Base-by-base conservation (phyloP, 2,797 vertebrate species). In the Microhierax caerulescens region DNA sequence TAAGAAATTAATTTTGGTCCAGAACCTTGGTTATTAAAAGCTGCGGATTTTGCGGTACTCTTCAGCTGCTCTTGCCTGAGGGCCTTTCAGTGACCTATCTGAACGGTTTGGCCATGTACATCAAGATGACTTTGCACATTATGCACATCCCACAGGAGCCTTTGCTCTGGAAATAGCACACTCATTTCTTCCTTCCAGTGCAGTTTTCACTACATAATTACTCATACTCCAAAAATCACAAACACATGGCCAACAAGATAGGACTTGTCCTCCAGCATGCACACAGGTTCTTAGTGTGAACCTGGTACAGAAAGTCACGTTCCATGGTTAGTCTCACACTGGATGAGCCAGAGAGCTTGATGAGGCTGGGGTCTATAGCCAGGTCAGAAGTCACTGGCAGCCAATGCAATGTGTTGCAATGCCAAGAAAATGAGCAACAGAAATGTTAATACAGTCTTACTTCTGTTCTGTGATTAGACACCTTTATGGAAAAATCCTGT, bases 41-140 rank as follows among this genome's bases (percentile, higher is more conserved):
- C 61, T 56, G 43, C 41, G 68, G 53, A 48, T 67, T 43, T 32
- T 68, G 60, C 5, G 3, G 45, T 30, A 23, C 25, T 45, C 51
- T 89, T 32, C 41, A 73, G 25, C 61, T 78, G 48, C 70, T 91
- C 79, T 57, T 89, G 85, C 63, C 70, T 11, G 18, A n/a, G 81
- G 70, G 65, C 63, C 74, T 68, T 75, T 53, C 77, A 45, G 32
- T 67, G 74, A 88, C 59, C 85, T 69, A 4, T 36, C 50, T 53
- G 70, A 37, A 59, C 9, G 51, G 39, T 7, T 45, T 41, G 47
- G 70, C 43, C 21, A 10, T 0, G 3, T 47, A 47, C 30, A 47
- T 56, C n/a, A 18, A 61, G 65, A 51, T 81, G 39, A 53, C 32
- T 88, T 81, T 75, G 90, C 34, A 43, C 65, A n/a, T 69, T 61